Base-by-base conservation (phyloP, 2,888 invertebrate genomes). In the Lasioglossum figueresi region DNA sequence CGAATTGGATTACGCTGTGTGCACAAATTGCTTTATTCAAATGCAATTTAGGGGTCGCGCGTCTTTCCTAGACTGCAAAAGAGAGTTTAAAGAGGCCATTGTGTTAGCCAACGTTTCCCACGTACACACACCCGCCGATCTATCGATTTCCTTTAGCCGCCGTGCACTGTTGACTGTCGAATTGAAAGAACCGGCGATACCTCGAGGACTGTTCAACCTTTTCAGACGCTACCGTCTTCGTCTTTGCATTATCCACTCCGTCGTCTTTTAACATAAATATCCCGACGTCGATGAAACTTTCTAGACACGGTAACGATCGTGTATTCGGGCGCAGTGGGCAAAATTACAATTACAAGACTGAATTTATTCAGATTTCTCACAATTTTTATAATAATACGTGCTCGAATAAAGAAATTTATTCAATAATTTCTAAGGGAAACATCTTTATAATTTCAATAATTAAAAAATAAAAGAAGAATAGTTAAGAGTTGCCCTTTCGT, bases 21-120 rank as follows among this genome's bases (percentile, higher is more conserved):
- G 93, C 92, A 91, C 94, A 94, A 94, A 94, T 94, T 94, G 93
- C 93, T 94, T 94, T 94, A 94, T 94, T 94, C 94, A 94, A 94
- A 94, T 94, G 92, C 92, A 91, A 92, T 93, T 93, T 92, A 86
- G 86, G 90, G 78, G 79, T 88, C 83, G 88, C 84, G 86, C 84
- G 87, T 88, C 90, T 87, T 90, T 83, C 83, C 68, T 71, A 75
- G 88, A 80, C 89, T 84, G 86, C 77, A 83, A 90, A 90, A 80
- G 87, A 88, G 89, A 86, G 72, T 82, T 81, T 80, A 85, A 83
- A 88, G 80, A 77, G 76, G 70, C 66, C 80, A 72, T 80, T 79
- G 76, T 74, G 56, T 81, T 77, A 76, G 34, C n/a, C 56, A 34
- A 14, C 56, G 37, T 68, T 76, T 27, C 80, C 56, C 79, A 59